phyloP scores from a whole-genome alignment of 2,113 vertebrate species.

The Macroglossus sobrinus region DNA sequence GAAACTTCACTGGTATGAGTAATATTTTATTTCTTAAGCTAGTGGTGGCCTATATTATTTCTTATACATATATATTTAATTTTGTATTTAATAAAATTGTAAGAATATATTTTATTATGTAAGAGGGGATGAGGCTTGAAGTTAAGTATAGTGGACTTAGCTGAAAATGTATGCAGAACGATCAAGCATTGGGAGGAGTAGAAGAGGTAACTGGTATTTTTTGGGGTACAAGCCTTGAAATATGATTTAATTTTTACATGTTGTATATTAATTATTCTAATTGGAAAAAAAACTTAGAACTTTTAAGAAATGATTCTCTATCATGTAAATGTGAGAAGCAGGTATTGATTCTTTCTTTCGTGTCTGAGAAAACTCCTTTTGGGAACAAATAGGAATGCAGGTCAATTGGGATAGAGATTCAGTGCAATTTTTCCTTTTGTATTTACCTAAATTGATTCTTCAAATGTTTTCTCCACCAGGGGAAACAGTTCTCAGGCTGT shows the following conservation, averaged over 20 bases:
- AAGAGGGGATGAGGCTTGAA: neutral
- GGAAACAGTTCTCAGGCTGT: neutral
- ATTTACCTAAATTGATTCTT: neutral
- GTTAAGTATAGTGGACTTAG: neutral
- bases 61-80: neutral
- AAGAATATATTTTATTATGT: neutral
- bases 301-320: neutral
- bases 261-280: neutral
- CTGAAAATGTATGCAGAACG: neutral
- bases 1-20: neutral
- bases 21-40: neutral
- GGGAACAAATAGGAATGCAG: neutral
- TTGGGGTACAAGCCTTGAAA: neutral
- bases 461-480: neutral
- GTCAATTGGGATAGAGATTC: neutral
- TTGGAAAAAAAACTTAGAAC: neutral
- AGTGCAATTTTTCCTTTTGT: constrained; percentile 1
- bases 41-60: neutral
- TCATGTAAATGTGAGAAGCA: neutral
- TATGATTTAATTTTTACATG: neutral
- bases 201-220: neutral
- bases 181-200: neutral
- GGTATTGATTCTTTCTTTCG: neutral
- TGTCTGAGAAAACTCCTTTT: neutral
- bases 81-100: neutral